Evolutionary conservation across 2,113 vertebrate genomes (phyloP).

Genomic region (Edolisoma coerulescens): DNA sequence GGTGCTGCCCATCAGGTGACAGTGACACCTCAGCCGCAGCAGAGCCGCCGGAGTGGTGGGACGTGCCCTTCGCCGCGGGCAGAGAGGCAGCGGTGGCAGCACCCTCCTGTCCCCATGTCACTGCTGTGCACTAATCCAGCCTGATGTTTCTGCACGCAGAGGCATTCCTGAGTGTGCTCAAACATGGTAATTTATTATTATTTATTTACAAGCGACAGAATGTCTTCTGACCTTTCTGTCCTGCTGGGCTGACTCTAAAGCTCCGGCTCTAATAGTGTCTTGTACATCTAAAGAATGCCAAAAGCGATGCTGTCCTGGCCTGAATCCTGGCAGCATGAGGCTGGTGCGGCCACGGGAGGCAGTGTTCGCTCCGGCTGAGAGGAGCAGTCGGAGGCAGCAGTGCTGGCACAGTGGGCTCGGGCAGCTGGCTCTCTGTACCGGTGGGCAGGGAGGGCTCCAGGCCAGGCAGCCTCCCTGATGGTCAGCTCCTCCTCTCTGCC

Average conservation of each 20-base stretch:
- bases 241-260: neutral
- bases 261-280: neutral
- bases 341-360: fast-evolving
- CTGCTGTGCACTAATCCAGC: neutral
- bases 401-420: fast-evolving
- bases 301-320: neutral
- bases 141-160: neutral
- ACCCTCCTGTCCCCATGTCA: neutral
- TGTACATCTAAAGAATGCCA: slow-evolving; percentile 12
- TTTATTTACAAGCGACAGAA: slow-evolving; percentile 65
- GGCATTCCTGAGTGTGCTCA: slow-evolving; percentile 11
- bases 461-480: neutral
- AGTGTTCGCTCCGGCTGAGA: neutral
- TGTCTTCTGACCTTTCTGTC: slow-evolving; percentile 61
- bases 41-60: neutral
- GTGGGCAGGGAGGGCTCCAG: neutral
- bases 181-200: slow-evolving; percentile 63
- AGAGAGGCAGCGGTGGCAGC: neutral
- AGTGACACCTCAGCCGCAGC: neutral
- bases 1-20: neutral
- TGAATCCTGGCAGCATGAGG: neutral
- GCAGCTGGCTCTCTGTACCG: fast-evolving
- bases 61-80: fast-evolving
- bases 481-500: neutral
- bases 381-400: neutral